Percentiles rank a stretch among this genome's conserved stretches.
These are phyloP conservation scores for Miniopterus natalensis DNA, from an alignment of 2,113 vertebrate species.

Conservation along the genomic window DNA sequence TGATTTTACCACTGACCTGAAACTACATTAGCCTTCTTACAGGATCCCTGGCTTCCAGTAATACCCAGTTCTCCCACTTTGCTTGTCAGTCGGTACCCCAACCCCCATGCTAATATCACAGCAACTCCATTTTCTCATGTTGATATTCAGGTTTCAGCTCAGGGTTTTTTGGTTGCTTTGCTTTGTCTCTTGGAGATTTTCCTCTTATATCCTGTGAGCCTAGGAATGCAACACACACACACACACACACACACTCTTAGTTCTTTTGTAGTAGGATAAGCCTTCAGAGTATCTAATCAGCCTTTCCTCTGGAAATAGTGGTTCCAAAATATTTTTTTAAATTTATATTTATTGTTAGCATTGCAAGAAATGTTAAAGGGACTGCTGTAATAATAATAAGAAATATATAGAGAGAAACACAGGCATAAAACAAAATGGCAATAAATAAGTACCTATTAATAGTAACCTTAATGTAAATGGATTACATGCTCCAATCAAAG, in stretches of 20 bases:
- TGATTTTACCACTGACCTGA: background rate
- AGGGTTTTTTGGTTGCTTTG: background rate
- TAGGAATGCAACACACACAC: background rate
- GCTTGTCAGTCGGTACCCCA: background rate
- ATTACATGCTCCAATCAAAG: too few species aligned
- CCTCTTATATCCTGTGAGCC: background rate
- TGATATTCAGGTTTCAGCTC: background rate
- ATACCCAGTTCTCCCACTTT: background rate
- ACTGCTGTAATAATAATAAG: too few species aligned
- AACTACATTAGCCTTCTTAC: background rate
- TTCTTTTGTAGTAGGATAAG: background rate
- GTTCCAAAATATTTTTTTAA: background rate
- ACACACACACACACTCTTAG: background rate
- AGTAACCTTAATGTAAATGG: too few species aligned
- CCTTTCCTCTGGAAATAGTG: background rate
- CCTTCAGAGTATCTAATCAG: background rate
- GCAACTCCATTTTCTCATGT: background rate
- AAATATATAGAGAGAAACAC: too few species aligned
- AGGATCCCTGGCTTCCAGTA: background rate
- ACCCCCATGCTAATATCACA: background rate
- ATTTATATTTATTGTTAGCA: too few species aligned
- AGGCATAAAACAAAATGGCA: too few species aligned
- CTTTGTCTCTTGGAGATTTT: background rate
- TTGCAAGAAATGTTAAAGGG: too few species aligned
- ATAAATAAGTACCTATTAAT: too few species aligned